These are phyloP conservation scores for Coenobita brevimanus DNA, from an alignment of 1,140 invertebrate species.

Conservation along the genomic window DNA sequence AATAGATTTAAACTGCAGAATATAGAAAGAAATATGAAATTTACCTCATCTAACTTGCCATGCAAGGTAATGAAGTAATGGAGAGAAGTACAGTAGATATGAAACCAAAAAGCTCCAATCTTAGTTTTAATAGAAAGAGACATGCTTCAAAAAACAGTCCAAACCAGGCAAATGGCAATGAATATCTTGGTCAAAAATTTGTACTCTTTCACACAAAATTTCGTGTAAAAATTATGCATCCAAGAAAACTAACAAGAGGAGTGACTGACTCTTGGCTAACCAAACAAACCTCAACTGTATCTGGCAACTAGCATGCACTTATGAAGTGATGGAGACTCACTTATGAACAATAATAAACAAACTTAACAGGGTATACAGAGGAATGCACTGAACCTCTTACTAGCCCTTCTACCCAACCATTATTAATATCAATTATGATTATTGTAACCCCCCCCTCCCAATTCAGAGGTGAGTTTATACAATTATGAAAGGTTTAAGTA, in stretches of 20 bases:
- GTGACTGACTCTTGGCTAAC: conserved; percentile 27
- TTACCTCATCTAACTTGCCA: too few species aligned
- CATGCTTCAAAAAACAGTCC: conserved; percentile 46
- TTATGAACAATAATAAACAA: too few species aligned
- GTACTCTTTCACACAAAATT: conserved; percentile 63
- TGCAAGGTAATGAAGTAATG: background rate
- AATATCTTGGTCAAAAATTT: conserved; percentile 65
- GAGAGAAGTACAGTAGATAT: background rate
- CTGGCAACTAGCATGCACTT: conserved; percentile 53
- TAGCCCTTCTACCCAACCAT: too few species aligned
- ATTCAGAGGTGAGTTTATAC: too few species aligned
- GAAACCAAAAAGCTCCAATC: background rate
- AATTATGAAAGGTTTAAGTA: background rate
- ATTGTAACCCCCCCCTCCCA: too few species aligned
- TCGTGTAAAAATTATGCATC: conserved; percentile 62
- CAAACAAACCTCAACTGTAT: conserved; percentile 20
- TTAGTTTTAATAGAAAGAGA: background rate
- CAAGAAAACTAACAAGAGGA: conserved; percentile 56
- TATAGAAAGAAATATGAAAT: background rate
- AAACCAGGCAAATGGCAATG: conserved; percentile 55
- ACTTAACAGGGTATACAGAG: too few species aligned
- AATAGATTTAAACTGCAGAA: background rate
- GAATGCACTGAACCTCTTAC: too few species aligned
- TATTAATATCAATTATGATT: too few species aligned
- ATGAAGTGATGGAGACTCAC: background rate